phyloP scores from a whole-genome alignment of 2,888 invertebrate genomes.

The Sipha maydis region DNA sequence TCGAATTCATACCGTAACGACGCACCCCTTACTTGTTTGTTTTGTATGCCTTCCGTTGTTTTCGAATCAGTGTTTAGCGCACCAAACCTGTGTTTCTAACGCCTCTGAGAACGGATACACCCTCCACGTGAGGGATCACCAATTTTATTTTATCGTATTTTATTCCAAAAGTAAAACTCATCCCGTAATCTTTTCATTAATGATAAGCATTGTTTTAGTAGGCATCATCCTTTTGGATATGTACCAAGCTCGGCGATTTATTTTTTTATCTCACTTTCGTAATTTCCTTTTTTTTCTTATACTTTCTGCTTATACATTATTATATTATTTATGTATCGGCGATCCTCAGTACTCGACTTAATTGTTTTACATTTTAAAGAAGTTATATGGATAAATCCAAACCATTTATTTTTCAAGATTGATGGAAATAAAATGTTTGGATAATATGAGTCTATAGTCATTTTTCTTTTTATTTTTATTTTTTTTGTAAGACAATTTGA shows the following conservation, averaged over 20 bases:
- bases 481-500: no score
- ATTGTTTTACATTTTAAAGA: no score
- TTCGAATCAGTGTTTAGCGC: neutral
- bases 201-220: conserved; percentile 19
- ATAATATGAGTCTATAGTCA: no score
- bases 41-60: no score
- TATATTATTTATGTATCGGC: no score
- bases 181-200: conserved; percentile 43
- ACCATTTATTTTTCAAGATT: no score
- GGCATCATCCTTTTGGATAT: conserved; percentile 23
- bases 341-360: neutral
- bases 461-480: no score
- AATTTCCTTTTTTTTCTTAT: neutral
- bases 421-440: no score
- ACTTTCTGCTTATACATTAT: neutral
- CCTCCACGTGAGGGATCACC: neutral
- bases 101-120: neutral
- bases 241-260: conserved; percentile 9
- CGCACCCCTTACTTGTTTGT: no score
- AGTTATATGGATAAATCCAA: no score
- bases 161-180: conserved; percentile 4
- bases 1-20: no score
- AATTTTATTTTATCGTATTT: conserved; percentile 1
- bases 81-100: neutral
- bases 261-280: neutral